Percentiles rank a stretch among this genome's conserved stretches.
These are phyloP conservation scores for Brachirus orientalis DNA, from an alignment of 2,113 vertebrate genomes.

Conservation along the genomic window DNA sequence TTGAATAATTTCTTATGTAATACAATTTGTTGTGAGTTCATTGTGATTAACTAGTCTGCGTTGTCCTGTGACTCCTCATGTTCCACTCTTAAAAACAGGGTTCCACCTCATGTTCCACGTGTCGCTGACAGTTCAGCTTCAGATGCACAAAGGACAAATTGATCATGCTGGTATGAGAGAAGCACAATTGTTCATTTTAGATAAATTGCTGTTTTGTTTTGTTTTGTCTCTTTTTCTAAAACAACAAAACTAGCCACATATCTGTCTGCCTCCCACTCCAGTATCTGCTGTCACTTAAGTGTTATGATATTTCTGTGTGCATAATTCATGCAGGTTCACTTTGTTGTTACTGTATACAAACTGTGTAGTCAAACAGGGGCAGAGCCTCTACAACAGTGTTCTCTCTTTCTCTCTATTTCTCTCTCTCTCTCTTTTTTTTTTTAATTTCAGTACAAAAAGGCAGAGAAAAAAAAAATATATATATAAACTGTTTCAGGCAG, in stretches of 20 bases:
- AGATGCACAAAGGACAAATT: constrained; percentile 74
- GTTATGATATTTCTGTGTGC: constrained; percentile 82
- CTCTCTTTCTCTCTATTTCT: constrained; percentile 6
- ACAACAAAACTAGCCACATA: constrained; percentile 78
- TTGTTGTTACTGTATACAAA: constrained; percentile 91
- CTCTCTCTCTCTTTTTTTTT: constrained; percentile 54
- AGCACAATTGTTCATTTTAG: constrained; percentile 89
- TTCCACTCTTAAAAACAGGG: constrained; percentile 57
- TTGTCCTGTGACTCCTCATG: constrained; percentile 40
- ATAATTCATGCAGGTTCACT: constrained; percentile 83
- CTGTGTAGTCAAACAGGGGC: constrained; percentile 89
- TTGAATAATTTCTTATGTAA: constrained; percentile 37
- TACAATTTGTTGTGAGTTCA: constrained; percentile 29
- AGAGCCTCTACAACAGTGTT: constrained; percentile 87
- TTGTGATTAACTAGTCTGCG: constrained; percentile 46
- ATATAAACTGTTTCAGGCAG: constrained; percentile 84
- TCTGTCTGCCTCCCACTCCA: constrained; percentile 77
- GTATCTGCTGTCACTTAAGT: constrained; percentile 85
- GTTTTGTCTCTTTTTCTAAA: constrained; percentile 62
- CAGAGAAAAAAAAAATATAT: constrained; percentile 61
- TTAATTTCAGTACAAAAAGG: constrained; percentile 74
- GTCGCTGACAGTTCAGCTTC: constrained; percentile 71
- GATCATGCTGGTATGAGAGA: constrained; percentile 86
- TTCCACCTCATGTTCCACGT: constrained; percentile 56
- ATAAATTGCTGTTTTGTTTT: constrained; percentile 71